Evolutionary conservation across 2,888 invertebrate genomes (phyloP).

Genomic region (Harpalus rubripes): DNA sequence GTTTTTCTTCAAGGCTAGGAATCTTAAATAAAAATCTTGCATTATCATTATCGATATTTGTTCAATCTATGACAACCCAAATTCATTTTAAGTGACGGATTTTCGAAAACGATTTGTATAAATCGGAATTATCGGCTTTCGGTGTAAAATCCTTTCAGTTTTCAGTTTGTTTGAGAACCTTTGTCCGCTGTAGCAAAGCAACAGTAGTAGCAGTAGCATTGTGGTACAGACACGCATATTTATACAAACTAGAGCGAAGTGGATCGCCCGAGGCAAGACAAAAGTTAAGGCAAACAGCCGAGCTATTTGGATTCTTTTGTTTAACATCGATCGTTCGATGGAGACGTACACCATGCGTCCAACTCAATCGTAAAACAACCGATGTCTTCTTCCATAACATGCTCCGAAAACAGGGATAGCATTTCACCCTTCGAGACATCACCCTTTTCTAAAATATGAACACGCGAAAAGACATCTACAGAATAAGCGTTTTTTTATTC

Average conservation of each 20-base stretch:
- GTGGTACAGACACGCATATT: slow-evolving; percentile 56
- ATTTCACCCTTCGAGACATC: background rate
- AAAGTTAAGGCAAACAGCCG: slow-evolving; percentile 62
- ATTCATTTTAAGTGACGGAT: too few relatives aligned
- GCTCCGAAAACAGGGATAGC: background rate
- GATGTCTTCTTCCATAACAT: slow-evolving; percentile 28
- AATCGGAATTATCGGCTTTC: background rate
- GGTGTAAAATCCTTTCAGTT: background rate
- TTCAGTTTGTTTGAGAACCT: background rate
- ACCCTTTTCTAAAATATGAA: background rate
- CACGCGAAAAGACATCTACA: too few relatives aligned
- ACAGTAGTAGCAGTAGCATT: background rate
- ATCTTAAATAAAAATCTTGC: too few relatives aligned
- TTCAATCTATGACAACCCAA: too few relatives aligned
- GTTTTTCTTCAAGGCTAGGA: too few relatives aligned
- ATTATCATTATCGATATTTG: too few relatives aligned
- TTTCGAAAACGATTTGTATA: too few relatives aligned
- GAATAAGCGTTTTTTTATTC: too few relatives aligned
- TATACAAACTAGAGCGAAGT: slow-evolving; percentile 56
- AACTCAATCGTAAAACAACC: slow-evolving; percentile 56
- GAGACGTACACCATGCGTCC: background rate
- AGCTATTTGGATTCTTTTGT: slow-evolving; percentile 56
- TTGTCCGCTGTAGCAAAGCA: background rate
- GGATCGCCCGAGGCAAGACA: slow-evolving; percentile 58
- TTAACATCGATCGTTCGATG: slow-evolving; percentile 57